phyloP scores from a whole-genome alignment of 2,888 invertebrate genomes.

The Dicycla oo region DNA sequence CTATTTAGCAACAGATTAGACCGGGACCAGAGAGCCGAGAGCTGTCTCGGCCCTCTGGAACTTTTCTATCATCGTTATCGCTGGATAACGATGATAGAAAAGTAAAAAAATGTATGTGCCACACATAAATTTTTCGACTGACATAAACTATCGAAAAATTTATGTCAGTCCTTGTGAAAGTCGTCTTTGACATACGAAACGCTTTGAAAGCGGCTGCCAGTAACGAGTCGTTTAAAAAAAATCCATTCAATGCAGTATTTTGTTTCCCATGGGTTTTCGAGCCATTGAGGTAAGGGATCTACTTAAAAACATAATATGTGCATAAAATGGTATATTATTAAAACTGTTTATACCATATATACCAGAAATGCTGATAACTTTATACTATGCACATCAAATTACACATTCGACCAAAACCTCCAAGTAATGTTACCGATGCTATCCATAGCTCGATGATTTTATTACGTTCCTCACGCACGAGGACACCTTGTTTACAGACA shows the following conservation, averaged over 20 bases:
- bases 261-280: not conserved
- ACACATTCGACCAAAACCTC: constrained; percentile 41
- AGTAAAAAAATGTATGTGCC: not conserved
- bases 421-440: constrained; percentile 17
- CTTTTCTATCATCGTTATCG: too few relatives aligned
- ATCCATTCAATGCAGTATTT: not conserved
- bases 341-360: not conserved
- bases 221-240: not conserved
- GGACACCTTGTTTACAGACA: constrained; percentile 25
- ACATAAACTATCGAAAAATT: not conserved
- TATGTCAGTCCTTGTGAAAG: not conserved
- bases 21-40: too few relatives aligned
- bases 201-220: not conserved
- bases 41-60: too few relatives aligned
- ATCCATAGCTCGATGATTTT: constrained; percentile 24
- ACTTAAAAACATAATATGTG: not conserved
- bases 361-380: not conserved
- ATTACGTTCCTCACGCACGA: constrained; percentile 32
- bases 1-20: not conserved
- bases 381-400: constrained; percentile 6
- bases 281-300: not conserved
- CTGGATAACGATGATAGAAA: not conserved
- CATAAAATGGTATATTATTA: not conserved
- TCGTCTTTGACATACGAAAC: not conserved
- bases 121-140: too few relatives aligned